Evolutionary conservation across 2,888 invertebrate genomes (phyloP).

Genomic region (Shargacucullia verbasci): DNA sequence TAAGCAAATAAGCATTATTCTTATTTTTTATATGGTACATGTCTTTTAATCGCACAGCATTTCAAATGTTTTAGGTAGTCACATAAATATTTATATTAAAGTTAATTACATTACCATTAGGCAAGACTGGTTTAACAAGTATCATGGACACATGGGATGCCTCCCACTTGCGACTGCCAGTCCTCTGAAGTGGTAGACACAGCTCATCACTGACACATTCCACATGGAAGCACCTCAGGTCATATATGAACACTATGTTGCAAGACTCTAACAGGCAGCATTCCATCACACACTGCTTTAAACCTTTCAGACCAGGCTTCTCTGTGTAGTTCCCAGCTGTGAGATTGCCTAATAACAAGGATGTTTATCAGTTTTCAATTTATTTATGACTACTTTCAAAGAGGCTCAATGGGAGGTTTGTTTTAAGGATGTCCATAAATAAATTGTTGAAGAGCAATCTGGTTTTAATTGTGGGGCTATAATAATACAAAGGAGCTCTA

Average conservation of each 20-base stretch:
- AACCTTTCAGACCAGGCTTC: conserved; percentile 83
- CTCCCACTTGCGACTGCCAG: conserved; percentile 84
- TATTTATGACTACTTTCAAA: too few relatives aligned
- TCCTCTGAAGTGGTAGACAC: conserved; percentile 91
- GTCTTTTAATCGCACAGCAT: neutral
- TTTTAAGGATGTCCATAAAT: too few relatives aligned
- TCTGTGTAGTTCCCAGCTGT: conserved; percentile 90
- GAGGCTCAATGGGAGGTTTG: too few relatives aligned
- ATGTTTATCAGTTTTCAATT: too few relatives aligned
- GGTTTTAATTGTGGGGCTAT: too few relatives aligned
- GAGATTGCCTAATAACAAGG: conserved; percentile 77
- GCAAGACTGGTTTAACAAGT: conserved; percentile 91
- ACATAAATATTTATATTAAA: too few relatives aligned
- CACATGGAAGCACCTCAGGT: conserved; percentile 93
- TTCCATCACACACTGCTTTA: conserved; percentile 91
- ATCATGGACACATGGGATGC: conserved; percentile 93
- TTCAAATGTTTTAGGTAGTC: too few relatives aligned
- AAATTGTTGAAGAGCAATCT: too few relatives aligned
- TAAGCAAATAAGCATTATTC: too few relatives aligned
- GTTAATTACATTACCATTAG: conserved; percentile 78
- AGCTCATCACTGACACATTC: conserved; percentile 92
- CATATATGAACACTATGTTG: conserved; percentile 94
- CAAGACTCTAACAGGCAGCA: conserved; percentile 92
- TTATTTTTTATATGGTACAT: too few relatives aligned
- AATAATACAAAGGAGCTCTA: too few relatives aligned